These are phyloP conservation scores for Thyatira batis DNA, from an alignment of 2,888 invertebrate genomes.

Conservation along the genomic window DNA sequence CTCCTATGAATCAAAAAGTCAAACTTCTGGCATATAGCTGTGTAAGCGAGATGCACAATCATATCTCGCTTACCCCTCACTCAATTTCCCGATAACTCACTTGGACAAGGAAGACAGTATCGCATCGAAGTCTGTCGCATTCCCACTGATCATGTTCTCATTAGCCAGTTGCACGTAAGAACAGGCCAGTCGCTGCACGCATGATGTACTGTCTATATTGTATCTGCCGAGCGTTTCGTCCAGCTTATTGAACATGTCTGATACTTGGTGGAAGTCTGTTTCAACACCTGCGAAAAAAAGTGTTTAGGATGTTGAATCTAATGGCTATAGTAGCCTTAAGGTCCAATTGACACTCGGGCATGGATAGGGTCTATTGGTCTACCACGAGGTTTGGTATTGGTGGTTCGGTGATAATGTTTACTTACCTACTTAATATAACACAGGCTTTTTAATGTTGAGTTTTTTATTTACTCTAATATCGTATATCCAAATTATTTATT, in stretches of 20 bases:
- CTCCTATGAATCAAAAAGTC: no score
- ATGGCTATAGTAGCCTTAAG: neutral
- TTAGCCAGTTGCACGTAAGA: constrained; percentile 88
- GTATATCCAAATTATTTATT: no score
- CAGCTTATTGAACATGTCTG: constrained; percentile 84
- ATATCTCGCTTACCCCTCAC: no score
- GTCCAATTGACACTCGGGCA: no score
- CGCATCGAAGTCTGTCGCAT: constrained; percentile 84
- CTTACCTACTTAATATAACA: no score
- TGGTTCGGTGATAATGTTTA: no score
- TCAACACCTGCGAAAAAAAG: constrained; percentile 76
- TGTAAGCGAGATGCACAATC: no score
- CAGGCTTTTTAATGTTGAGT: no score
- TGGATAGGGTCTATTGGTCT: no score
- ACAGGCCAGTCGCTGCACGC: constrained; percentile 87
- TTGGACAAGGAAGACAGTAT: constrained; percentile 83
- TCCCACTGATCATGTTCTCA: constrained; percentile 83
- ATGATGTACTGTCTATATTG: constrained; percentile 87
- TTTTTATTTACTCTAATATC: no score
- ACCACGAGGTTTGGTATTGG: no score
- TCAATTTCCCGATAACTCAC: constrained; percentile 63
- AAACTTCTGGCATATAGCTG: no score
- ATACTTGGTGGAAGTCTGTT: constrained; percentile 80
- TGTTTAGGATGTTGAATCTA: neutral
- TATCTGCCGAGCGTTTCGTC: constrained; percentile 86